Evolutionary conservation across 2,113 vertebrate species (phyloP), one percentile per base, ranked within the genome.

Genomic region (Hemiscyllium ocellatum): DNA sequence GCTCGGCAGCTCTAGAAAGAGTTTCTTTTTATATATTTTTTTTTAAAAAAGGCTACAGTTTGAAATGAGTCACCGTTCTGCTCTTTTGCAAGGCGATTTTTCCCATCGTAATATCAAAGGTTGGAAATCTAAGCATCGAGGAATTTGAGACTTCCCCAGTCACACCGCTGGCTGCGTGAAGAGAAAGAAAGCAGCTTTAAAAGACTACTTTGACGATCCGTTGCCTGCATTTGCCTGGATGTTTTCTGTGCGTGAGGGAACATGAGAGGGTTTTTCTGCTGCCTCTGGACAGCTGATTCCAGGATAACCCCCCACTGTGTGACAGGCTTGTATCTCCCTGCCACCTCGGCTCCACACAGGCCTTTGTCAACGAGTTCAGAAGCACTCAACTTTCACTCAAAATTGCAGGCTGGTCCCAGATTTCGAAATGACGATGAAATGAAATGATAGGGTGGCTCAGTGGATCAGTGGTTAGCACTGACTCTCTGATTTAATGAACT

Each of bases 91-190:
- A 47, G 42, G 42, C 22, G 52, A 12, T 95, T 95, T 95, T 95
- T 95, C 94, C 94, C 68, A 76, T 50, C 72, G 19, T 17, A 76
- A 17, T 72, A 95, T 95, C 94, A 95, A 95, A 52, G 94, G 72
- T 95, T 76, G 26, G 94, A 95, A 72, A 72, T 29, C 2, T 22
- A 95, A 95, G 68, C 29, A 12, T 61, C 26, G 68, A 76, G 94
- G 42, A 50, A 70, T 3, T 12, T 94, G 91, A 69, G 20, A 68
- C 65, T 50, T 95, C 33, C 61, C 33, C 87, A 90, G 50, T 37
- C 26, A 17, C 4, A 83, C 17, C 20, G 37, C 19, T 47, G 37
- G 87, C 15, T 33, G 1, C 33, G 37, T 52, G 47, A 33, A 52
- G 7, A 61, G 56, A 61, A 10, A 61, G 56, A 94, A 95, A 70